Conservation (phyloP, 53 echinoderm and acorn worm genomes). For the Holothuria leucospilota region DNA sequence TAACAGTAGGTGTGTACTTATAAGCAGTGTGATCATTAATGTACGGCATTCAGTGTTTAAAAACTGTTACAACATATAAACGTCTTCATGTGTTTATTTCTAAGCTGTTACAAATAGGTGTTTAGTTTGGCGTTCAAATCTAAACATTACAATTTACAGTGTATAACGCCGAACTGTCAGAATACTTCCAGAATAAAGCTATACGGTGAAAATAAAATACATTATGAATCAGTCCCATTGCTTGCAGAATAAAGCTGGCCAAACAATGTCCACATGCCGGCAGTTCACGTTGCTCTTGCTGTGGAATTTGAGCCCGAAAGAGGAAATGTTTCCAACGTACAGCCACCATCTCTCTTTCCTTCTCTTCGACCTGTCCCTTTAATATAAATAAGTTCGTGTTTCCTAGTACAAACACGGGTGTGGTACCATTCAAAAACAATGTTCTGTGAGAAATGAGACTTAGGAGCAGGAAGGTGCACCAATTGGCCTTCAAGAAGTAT, state of each 20-base stretch:
- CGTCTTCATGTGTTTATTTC: not conserved
- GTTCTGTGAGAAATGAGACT: not conserved
- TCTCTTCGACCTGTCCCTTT: constrained; percentile 1
- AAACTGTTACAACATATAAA: not conserved
- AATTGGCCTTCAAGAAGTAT: not conserved
- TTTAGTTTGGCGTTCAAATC: too few species aligned
- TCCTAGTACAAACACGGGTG: constrained; percentile 9
- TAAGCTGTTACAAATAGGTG: too few species aligned
- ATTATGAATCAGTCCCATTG: too few species aligned
- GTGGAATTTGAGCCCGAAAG: not conserved
- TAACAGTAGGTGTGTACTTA: too few species aligned
- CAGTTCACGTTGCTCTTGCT: not conserved
- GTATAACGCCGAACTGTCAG: too few species aligned
- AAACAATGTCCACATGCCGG: constrained; percentile 27
- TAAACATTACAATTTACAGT: too few species aligned
- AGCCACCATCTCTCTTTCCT: constrained; percentile 46
- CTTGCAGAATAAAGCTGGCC: not conserved
- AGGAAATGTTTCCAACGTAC: constrained; percentile 18
- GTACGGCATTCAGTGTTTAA: too few species aligned
- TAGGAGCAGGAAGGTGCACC: not conserved
- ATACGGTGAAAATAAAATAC: too few species aligned
- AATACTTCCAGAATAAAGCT: too few species aligned
- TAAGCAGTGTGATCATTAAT: too few species aligned
- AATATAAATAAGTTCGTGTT: not conserved
- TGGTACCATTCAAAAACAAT: not conserved